Evolutionary conservation across 1,140 invertebrate species (phyloP), one percentile per base, ranked within the genome.

Genomic region (Drosophila fuyamai): DNA sequence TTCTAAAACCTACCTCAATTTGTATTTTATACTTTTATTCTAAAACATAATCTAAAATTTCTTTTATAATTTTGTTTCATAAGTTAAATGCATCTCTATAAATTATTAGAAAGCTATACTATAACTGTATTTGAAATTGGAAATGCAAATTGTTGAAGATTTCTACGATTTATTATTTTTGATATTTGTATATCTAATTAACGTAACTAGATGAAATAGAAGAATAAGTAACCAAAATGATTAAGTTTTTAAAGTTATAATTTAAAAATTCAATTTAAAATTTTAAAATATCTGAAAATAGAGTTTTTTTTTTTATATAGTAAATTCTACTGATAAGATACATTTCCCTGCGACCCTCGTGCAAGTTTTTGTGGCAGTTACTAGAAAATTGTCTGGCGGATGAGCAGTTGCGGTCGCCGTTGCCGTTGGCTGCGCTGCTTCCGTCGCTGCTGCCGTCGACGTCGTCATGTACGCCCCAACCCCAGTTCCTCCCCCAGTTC

Each of bases 341-440:
- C 18, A 73, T 44, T 47, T 54, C 43, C 58, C 16, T 50, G 51
- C 18, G 35, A 56, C 44, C 51, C 50, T 29, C 44, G 44, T 57
- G 44, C 8, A 32, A 53, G n/a, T 61, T 73, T 72, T 63, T 72
- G 55, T 78, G 36, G 41, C 55, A 62, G 63, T 67, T 36, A 79
- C 72, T 73, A 41, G 51, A 41, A 10, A 61, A 55, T 66, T 57
- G 76, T 81, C 16, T 58, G 77, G 80, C 80, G 76, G 83, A 89
- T 89, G 76, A 88, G 83, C 84, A 51, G 77, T 47, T 61, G 43
- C 27, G 29, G 56, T 47, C 46, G 75, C 58, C 14, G 63, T 41
- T 35, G 54, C 18, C 40, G 56, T 27, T 18, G 35, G 23, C 58
- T 29, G 60, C 61, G 32, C 50, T 27, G 73, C 57, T 12, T n/a